These are phyloP conservation scores for Cynaeus angustus DNA, from an alignment of 2,888 invertebrate species.

Conservation along the genomic window DNA sequence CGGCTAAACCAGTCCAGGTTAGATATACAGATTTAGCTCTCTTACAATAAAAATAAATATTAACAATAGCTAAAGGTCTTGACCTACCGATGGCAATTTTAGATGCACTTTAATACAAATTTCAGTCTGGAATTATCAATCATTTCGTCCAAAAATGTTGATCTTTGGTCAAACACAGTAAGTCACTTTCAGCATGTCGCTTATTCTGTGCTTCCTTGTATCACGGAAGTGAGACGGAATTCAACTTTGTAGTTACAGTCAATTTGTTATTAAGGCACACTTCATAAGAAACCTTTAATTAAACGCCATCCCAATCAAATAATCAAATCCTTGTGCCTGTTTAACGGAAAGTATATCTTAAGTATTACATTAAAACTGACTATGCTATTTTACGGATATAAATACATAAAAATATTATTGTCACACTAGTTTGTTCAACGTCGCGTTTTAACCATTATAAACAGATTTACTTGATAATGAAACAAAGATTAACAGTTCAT, in stretches of 20 bases:
- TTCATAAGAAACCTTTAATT: slow-evolving; percentile 1
- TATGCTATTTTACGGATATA: neutral
- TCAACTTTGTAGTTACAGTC: neutral
- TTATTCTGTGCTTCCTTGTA: neutral
- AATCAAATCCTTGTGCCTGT: slow-evolving; percentile 14
- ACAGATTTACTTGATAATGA: neutral
- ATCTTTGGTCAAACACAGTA: slow-evolving; percentile 64
- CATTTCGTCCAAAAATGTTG: slow-evolving; percentile 61
- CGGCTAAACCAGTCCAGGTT: slow-evolving; percentile 9
- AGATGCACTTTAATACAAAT: slow-evolving; percentile 18
- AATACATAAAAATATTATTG: slow-evolving; percentile 16
- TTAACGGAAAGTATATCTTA: neutral
- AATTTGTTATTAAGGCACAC: slow-evolving; percentile 26
- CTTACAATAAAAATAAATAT: slow-evolving; percentile 40
- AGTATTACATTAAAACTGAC: slow-evolving; percentile 3
- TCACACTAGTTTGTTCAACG: slow-evolving; percentile 17
- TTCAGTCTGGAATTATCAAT: slow-evolving; percentile 40
- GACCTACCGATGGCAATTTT: slow-evolving; percentile 27
- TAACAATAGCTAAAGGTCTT: slow-evolving; percentile 38
- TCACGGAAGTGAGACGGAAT: slow-evolving; percentile 1
- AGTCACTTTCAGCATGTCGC: slow-evolving; percentile 46
- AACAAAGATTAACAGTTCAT: neutral
- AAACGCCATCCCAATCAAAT: neutral
- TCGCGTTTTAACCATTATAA: neutral
- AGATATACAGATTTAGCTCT: slow-evolving; percentile 9